Base-by-base conservation (phyloP, 1,140 invertebrate genomes). In the Eueides isabella region DNA sequence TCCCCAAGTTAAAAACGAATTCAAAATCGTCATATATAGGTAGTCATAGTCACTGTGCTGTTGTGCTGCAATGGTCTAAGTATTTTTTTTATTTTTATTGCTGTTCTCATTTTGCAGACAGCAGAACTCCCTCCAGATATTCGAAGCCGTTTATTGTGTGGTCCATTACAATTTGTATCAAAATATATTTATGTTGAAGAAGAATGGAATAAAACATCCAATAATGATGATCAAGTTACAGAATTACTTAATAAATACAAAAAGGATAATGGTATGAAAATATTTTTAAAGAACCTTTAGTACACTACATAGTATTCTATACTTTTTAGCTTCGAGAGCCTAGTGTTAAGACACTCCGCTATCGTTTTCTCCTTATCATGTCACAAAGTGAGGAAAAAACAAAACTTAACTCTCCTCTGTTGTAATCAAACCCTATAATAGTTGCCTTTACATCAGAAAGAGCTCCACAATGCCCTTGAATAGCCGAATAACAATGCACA, bases 131-230 rank as follows among this genome's bases (percentile, higher is more conserved):
- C 87, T 31, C 72, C 77, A 11, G 89, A 91, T 29, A 78, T 92
- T 66, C 78, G 86, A 77, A 87, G 74, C 62, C 84, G 82, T 4
- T 79, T 92, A 44, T 72, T 85, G 55, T 79, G 71, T 61, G 84
- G 78, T 48, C 87, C 85, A 11, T 62, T 90, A 68, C 88, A 92
- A 72, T 92, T 92, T 77, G 63, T 87, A 2, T 84, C 87, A 12
- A 92, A 89, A 72, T 91, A 83, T 80, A 86, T 92, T 48, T 91
- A 86, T 75, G 88, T 91, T 9, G 91, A 92, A 78, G 88, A 91
- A 71, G 91, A 92, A 76, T 87, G 84, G 81, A 87, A 80, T 11
- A 87, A 85, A 29, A 23, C 73, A 23, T 19, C 66, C 12, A 78
- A 76, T 30, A 80, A 80, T 74, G 89, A 91, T 77, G 87, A 87